Percentiles rank a stretch among this genome's conserved stretches.
Evolutionary conservation across 2,888 invertebrate genomes (phyloP).

Genomic region (Brenthis daphne): DNA sequence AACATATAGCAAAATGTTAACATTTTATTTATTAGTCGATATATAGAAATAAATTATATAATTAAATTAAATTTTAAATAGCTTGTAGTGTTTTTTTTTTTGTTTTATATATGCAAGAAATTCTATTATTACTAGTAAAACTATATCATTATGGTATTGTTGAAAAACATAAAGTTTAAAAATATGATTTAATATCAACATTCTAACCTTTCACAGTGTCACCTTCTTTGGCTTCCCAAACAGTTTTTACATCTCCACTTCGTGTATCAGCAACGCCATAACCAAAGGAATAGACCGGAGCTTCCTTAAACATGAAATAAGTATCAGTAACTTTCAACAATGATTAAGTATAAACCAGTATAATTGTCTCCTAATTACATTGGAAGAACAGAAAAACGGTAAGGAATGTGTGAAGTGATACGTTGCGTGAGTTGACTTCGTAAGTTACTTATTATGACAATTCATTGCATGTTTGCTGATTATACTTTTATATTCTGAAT

Average conservation of each 20-base stretch:
- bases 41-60: too few species aligned
- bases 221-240: constrained; percentile 84
- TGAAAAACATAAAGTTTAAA: neutral
- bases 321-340: constrained; percentile 34
- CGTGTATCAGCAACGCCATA: constrained; percentile 83
- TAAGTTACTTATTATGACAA: constrained; percentile 68
- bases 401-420: constrained; percentile 65
- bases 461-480: constrained; percentile 65
- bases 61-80: too few species aligned
- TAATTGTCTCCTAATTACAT: constrained; percentile 54
- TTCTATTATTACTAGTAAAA: too few species aligned
- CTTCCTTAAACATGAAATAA: constrained; percentile 63
- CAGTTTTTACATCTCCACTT: constrained; percentile 83
- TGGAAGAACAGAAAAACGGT: constrained; percentile 48
- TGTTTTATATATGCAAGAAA: too few species aligned
- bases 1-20: neutral
- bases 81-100: too few species aligned
- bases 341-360: constrained; percentile 41
- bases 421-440: constrained; percentile 68
- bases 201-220: constrained; percentile 80
- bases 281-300: constrained; percentile 83
- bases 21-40: too few species aligned
- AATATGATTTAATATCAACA: too few species aligned
- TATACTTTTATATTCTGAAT: constrained; percentile 72
- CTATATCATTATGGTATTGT: too few species aligned